Evolutionary conservation across 2,113 vertebrate species (phyloP), one percentile per base, ranked within the genome.

Genomic region (Pluvialis apricaria): DNA sequence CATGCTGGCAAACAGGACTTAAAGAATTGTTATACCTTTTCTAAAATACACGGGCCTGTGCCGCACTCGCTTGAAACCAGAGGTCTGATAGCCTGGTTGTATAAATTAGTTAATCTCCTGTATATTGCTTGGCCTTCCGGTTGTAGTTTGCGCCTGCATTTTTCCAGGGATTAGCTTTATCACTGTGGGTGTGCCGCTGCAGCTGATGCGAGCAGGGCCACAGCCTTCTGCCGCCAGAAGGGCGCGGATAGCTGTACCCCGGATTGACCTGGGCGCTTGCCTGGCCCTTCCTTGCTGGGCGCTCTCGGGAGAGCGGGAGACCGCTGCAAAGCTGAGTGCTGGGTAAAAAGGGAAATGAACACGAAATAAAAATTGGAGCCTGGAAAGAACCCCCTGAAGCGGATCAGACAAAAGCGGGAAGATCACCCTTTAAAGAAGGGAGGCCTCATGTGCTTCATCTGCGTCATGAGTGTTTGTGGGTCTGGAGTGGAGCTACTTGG

Each of bases 221-320:
- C 9, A 2, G 20, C 3, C 14, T 18, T 36, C 22, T 44, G 15
- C 20, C 45, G 9, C 9, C 36, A 7, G 4, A 2, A 24, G 86
- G 11, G 47, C 3, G 11, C 2, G 3, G 40, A 4, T 16, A 6
- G 20, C 69, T 20, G 69, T 18, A 15, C 58, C 49, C 5, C 13
- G 2, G 38, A 13, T 31, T 24, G 25, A 12, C 40, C 31, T 25
- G 57, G 25, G 18, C 2, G 6, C 20, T 1, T 1, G 3, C 57
- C 26, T 22, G 26, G 20, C 24, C 26, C 32, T 68, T n/a, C n/a
- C 13, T 4, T 25, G 26, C 2, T 26, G 40, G 31, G 49, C 0
- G 7, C 13, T 5, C 68, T 9, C 0, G 0, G 66, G 36, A 44
- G 6, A 12, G 26, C 3, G 17, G 51, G 68, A 52, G n/a, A 10